These are phyloP conservation scores for Heliconius aoede DNA, from an alignment of 2,888 invertebrate genomes.

Conservation along the genomic window DNA sequence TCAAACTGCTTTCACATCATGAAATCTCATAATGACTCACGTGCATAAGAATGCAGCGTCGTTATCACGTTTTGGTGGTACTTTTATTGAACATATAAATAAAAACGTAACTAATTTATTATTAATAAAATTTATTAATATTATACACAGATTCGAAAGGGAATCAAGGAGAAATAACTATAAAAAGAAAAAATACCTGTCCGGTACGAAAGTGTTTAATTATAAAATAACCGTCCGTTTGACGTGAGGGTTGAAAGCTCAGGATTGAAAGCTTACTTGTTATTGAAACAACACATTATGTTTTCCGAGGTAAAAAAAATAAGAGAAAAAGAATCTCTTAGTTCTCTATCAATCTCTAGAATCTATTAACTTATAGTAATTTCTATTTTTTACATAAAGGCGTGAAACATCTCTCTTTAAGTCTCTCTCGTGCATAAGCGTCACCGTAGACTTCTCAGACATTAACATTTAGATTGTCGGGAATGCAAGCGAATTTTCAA, in stretches of 20 bases:
- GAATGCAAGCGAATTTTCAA: conserved; percentile 46
- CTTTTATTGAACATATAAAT: conserved; percentile 41
- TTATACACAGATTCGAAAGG: neutral
- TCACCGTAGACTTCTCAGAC: conserved; percentile 47
- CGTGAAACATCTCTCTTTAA: conserved; percentile 51
- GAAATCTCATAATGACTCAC: conserved; percentile 44
- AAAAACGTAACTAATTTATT: conserved; percentile 30
- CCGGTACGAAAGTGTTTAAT: neutral
- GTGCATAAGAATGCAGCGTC: conserved; percentile 44
- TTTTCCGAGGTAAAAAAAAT: no score
- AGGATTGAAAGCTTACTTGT: no score
- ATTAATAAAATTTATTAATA: conserved; percentile 17
- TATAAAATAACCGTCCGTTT: neutral
- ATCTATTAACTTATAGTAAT: neutral
- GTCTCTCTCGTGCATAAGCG: conserved; percentile 49
- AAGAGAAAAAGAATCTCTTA: neutral
- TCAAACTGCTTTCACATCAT: conserved; percentile 43
- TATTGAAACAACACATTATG: no score
- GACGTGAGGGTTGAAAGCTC: neutral
- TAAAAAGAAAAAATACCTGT: neutral
- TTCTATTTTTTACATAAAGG: conserved; percentile 20
- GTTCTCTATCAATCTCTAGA: no score
- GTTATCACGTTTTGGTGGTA: conserved; percentile 46
- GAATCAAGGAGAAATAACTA: neutral
- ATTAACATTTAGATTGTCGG: conserved; percentile 52